Conservation (phyloP, 2,888 invertebrate species). For the Heteromurus nitidus region DNA sequence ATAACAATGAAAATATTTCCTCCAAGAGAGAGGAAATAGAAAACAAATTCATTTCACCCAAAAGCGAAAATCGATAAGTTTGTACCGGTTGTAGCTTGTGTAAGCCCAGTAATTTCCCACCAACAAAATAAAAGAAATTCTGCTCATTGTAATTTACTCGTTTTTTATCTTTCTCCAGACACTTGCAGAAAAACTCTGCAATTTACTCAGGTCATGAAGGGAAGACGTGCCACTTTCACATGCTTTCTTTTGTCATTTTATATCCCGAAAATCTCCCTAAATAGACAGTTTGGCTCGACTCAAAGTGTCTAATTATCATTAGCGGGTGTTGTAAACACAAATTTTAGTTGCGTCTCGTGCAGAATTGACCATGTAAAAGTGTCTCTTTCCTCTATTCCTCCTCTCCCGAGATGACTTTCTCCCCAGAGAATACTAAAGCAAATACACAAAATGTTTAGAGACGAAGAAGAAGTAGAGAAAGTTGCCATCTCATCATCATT, state of each 20-base stretch:
- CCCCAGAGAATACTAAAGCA: neutral
- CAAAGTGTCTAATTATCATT: conserved; percentile 22
- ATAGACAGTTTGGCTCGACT: conserved; percentile 16
- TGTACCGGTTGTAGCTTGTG: no score
- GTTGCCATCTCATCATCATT: conserved; percentile 33
- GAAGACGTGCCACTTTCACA: no score
- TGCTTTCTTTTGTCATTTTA: neutral
- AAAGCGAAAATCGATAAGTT: no score
- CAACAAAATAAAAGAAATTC: no score
- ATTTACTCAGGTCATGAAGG: no score
- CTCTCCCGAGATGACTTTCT: conserved; percentile 11
- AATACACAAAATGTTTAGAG: neutral
- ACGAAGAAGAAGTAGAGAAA: neutral
- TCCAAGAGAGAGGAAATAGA: no score
- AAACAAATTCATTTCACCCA: no score
- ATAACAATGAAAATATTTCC: neutral
- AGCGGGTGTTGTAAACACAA: neutral
- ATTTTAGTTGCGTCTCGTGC: neutral
- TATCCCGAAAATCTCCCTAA: conserved; percentile 1
- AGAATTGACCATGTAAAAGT: conserved; percentile 29
- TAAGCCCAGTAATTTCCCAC: no score
- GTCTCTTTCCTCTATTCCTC: conserved; percentile 29
- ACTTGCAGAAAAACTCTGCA: no score
- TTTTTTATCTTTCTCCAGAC: no score
- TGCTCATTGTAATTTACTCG: no score